Percentiles rank a stretch among this genome's conserved stretches.
Evolutionary conservation across 2,797 vertebrate genomes (phyloP).

Genomic region (Megalops cyprinoides): DNA sequence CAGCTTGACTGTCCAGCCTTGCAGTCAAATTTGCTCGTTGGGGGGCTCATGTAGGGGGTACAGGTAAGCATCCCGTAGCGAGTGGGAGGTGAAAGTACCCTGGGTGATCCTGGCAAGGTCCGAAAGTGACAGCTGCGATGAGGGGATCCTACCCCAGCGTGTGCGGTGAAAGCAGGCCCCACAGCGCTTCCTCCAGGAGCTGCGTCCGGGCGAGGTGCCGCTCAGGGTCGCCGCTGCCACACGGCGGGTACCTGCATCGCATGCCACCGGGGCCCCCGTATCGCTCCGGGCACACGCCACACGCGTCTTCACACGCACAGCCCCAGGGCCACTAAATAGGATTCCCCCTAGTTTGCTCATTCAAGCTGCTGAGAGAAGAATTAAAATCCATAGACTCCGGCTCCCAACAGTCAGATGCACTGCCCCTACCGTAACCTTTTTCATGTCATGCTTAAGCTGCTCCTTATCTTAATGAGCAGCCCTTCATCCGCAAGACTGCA

Average conservation of each 20-base stretch:
- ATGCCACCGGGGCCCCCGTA: neutral
- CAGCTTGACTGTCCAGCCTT: neutral
- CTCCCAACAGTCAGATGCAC: conserved; percentile 51
- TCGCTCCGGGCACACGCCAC: neutral
- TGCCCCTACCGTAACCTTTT: conserved; percentile 54
- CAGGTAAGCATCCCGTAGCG: no score
- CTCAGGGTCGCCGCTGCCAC: neutral
- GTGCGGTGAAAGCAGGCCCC: neutral
- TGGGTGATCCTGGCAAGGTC: neutral
- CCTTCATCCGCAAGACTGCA: conserved; percentile 53
- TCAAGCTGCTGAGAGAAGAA: conserved; percentile 57
- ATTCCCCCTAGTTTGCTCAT: conserved; percentile 66
- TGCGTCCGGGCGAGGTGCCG: neutral
- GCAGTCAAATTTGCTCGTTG: neutral
- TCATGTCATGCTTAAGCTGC: conserved; percentile 60
- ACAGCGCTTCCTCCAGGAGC: neutral
- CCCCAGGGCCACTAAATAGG: no score
- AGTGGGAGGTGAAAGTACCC: no score
- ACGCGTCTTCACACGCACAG: no score
- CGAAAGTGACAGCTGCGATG: neutral
- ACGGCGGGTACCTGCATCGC: conserved; percentile 68
- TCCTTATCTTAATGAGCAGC: conserved; percentile 75
- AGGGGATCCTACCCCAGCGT: neutral
- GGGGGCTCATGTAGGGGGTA: neutral
- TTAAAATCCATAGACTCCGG: conserved; percentile 22